A percentile compares a stretch with the other conserved stretches of the same genome.
Evolutionary conservation across 2,797 vertebrate genomes (phyloP).

Genomic region (Selene dorsalis): DNA sequence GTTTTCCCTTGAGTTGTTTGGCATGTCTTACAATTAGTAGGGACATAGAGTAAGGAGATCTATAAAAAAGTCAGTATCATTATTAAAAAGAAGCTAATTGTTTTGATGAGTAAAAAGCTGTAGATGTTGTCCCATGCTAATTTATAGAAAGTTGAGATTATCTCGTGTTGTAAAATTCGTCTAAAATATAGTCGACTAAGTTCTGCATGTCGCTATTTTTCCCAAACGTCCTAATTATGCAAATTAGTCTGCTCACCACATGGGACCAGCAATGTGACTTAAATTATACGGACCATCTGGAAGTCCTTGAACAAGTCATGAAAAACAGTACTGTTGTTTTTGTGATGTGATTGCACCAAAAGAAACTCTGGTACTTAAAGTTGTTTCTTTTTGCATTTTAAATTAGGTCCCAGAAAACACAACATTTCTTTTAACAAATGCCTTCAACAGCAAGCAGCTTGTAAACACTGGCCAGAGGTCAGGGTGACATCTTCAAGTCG

Average conservation of each 20-base stretch:
- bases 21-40: not conserved
- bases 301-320: constrained; percentile 61
- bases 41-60: not conserved
- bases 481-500: not conserved
- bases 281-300: constrained; percentile 67
- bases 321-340: constrained; percentile 33
- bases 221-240: constrained; percentile 69
- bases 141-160: constrained; percentile 8
- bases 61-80: constrained; percentile 9
- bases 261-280: constrained; percentile 52
- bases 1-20: constrained; percentile 22
- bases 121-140: not conserved
- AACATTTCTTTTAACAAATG: not conserved
- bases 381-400: not conserved
- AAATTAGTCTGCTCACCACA: constrained; percentile 53
- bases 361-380: not conserved
- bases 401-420: not conserved
- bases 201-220: constrained; percentile 42
- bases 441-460: not conserved
- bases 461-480: not conserved
- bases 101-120: not conserved
- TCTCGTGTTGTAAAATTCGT: not conserved
- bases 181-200: constrained; percentile 5
- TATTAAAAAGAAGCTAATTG: not conserved
- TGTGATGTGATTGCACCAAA: constrained; percentile 4